Conservation (phyloP, 37 sponge, comb jelly and placozoan genomes). For the Chondrilla cf. caribensis region DNA sequence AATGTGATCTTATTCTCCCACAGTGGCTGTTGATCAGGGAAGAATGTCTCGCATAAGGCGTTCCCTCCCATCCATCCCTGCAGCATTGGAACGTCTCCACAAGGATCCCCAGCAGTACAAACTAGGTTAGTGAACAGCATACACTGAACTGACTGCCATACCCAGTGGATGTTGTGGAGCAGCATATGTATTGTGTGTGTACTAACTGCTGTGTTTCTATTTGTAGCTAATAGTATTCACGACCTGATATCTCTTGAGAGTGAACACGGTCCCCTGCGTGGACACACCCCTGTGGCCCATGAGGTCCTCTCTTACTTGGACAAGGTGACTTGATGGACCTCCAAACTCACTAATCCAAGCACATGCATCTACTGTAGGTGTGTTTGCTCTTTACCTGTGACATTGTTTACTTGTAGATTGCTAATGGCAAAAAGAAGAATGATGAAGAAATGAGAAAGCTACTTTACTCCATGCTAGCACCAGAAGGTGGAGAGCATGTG, state of each 20-base stretch:
- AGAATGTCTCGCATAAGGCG: conserved; percentile 13
- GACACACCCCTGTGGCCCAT: conserved; percentile 15
- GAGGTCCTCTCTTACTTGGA: conserved; percentile 32
- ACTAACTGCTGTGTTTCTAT: not conserved
- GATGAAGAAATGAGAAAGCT: conserved; percentile 34
- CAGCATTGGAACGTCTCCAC: conserved; percentile 18
- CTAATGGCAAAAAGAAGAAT: not conserved
- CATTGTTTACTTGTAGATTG: not conserved
- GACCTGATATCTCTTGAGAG: conserved; percentile 39
- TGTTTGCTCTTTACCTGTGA: too few relatives aligned
- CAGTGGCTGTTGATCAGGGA: not conserved
- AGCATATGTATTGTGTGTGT: too few relatives aligned
- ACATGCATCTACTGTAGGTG: too few relatives aligned
- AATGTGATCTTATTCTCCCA: not conserved
- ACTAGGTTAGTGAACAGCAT: conserved; percentile 16
- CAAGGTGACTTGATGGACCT: conserved; percentile 34
- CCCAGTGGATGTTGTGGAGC: not conserved
- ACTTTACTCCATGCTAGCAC: conserved; percentile 39
- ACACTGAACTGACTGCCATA: too few relatives aligned
- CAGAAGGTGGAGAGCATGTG: conserved; percentile 27
- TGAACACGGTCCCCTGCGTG: conserved; percentile 35
- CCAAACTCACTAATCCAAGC: too few relatives aligned
- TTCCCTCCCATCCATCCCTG: conserved; percentile 14
- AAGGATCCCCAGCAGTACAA: conserved; percentile 18
- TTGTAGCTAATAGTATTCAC: conserved; percentile 20